Evolutionary conservation across 2,113 vertebrate species (phyloP).

Genomic region (Tragelaphus scriptus): DNA sequence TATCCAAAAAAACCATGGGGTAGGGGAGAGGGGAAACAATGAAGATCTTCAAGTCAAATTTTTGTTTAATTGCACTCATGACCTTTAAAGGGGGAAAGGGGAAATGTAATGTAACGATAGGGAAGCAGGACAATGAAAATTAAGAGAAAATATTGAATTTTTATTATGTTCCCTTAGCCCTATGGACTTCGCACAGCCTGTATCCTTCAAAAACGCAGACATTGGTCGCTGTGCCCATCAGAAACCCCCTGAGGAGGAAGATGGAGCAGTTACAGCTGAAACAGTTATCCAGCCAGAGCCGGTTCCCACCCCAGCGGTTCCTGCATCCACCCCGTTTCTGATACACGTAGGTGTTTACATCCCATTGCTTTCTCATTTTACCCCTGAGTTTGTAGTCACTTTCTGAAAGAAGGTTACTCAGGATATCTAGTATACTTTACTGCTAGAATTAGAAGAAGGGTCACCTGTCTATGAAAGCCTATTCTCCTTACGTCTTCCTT

Average conservation of each 20-base stretch:
- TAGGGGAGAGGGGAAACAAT: background rate
- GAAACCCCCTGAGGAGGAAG: conserved; percentile 67
- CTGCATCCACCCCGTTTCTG: conserved; percentile 56
- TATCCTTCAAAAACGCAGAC: conserved; percentile 96
- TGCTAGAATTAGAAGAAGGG: background rate
- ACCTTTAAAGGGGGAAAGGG: background rate
- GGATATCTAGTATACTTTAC: background rate
- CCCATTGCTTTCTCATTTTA: background rate
- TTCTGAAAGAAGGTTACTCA: background rate
- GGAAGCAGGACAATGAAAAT: background rate
- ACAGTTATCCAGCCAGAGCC: conserved; percentile 62
- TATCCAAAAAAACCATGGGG: background rate
- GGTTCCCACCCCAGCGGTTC: conserved; percentile 1
- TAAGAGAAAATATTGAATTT: background rate
- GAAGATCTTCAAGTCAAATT: background rate
- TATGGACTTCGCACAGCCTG: conserved; percentile 90
- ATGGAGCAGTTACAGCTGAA: conserved; percentile 58
- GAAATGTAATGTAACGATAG: background rate
- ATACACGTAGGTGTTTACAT: conserved; percentile 79
- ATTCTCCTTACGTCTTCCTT: background rate
- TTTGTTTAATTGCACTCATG: background rate
- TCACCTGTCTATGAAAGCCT: background rate
- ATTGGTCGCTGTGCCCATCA: conserved; percentile 89
- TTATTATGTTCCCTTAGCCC: conserved; percentile 81
- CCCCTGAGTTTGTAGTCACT: background rate